Base-by-base conservation (phyloP, 2,113 vertebrate species). In the Gila orcuttii region DNA sequence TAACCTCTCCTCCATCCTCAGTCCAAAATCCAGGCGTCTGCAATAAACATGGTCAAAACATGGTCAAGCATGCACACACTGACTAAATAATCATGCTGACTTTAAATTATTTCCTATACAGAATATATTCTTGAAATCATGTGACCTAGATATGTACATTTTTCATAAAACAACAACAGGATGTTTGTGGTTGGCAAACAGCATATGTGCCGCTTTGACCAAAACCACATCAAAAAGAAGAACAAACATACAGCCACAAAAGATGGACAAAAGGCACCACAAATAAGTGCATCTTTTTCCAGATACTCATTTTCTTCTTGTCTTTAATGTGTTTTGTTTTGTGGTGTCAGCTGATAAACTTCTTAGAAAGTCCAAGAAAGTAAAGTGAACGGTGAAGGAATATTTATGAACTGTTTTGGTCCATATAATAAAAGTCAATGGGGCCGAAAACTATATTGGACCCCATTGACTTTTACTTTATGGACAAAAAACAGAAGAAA, bases 11-110 rank as follows among this genome's bases (percentile, higher is more conserved):
- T 21, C 19, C 57, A 8, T 86, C 78, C 8, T 82, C 39, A 19
- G 68, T 52, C 85, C 85, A 86, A 64, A 64, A 64, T 23, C 78
- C 85, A 39, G 85, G 85, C 0, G 78, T 86, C 85, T 86, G 50
- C 8, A 62, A 50, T 59, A 42, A 64, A 85, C 23, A 85, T 3
- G 66, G 9, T 66, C 2, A 60, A 57, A 76, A 75, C 2, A 60
- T 25, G 15, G 1, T 33, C 8, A 74, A 10, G 19, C 0, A 8
- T 21, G 50, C 13, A 52, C 13, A 13, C 13, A 15, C 50, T 52
- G 19, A 7, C 52, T 57, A 21, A 39, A 68, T 31, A 13, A 55
- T 19, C 42, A 28, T 12, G 19, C 60, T 25, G 23, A 62, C 2
- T 28, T 28, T 64, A 45, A 39, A 3, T 12, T 4, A 1, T 15